These are phyloP conservation scores for Noctilio leporinus DNA, from an alignment of 2,113 vertebrate species.

Conservation along the genomic window DNA sequence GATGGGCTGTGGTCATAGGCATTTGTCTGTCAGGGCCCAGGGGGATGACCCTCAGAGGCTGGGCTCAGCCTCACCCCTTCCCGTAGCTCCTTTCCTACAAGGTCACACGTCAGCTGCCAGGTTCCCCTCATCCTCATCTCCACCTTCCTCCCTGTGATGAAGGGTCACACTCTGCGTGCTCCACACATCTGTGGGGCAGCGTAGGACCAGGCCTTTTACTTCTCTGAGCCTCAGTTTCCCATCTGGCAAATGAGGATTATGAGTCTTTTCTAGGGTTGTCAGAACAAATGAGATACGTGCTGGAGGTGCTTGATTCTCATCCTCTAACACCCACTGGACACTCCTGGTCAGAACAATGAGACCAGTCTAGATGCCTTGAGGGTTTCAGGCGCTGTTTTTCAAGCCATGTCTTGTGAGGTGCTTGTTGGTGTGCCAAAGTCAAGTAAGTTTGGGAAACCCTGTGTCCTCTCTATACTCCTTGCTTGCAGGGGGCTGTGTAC, in stretches of 20 bases:
- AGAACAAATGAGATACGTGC: fast-evolving
- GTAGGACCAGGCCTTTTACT: background rate
- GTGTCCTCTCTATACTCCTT: fast-evolving
- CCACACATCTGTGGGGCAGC: background rate
- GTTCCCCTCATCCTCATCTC: background rate
- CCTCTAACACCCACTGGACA: fast-evolving
- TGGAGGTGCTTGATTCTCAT: fast-evolving
- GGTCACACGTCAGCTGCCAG: fast-evolving
- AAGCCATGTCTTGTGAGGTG: background rate
- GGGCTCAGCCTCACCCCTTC: fast-evolving
- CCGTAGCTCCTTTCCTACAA: background rate
- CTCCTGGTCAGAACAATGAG: background rate
- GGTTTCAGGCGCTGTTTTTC: background rate
- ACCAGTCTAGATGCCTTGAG: background rate
- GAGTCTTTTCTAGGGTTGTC: background rate
- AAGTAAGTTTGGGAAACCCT: background rate
- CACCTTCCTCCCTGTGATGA: fast-evolving
- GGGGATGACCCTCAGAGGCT: fast-evolving
- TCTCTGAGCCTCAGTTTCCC: background rate
- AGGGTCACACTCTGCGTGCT: too few species aligned
- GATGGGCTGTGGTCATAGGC: background rate
- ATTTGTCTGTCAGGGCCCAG: background rate
- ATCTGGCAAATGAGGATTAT: background rate
- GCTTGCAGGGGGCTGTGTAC: background rate
- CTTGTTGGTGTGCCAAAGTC: background rate